Base-by-base conservation (phyloP, 2,113 vertebrate species). In the Dolichotis patagonum region DNA sequence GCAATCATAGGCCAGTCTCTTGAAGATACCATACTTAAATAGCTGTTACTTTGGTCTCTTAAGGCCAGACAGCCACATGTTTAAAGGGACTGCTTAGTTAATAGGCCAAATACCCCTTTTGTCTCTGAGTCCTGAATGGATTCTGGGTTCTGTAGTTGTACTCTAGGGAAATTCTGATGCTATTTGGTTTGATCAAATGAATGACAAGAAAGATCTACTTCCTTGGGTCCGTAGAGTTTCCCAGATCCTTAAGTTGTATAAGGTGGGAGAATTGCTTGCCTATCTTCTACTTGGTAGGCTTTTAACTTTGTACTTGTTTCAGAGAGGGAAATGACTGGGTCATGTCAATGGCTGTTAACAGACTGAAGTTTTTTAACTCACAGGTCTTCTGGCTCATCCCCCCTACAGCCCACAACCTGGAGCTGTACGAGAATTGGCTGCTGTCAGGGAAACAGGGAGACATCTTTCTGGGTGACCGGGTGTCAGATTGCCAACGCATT, bases 341-440 rank as follows among this genome's bases (percentile, higher is more conserved):
- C 97, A 93, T 86, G 67, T 96, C 97, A 92, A 93, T 96, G 95
- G 91, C 97, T 97, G 85, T 94, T 98, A 93, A 93, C 96, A 95
- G 83, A 67, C 78, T 35, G 7, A 10, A 95, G 90, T 98, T 94
- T 97, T 95, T 94, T 98, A 98, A 94, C 96, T 94, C 98, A 96
- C 98, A 99, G 99, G 99, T 99, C 94, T 99, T 99, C 98, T 99
- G 99, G 99, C 98, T 99, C 97, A 99, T 99, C 98, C 99, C 99
- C 96, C 99, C 99, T 96, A 99, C 99, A 35, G 99, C 99, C 71
- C 99, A 99, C 97, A 99, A 99, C 98, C 98, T 99, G 98, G 99
- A 99, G 98, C 99, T 99, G 98, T 99, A 99, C 97, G 99, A 99
- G 98, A 99, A 99, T 98, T 99, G 99, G 99, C 99, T 99, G 98